phyloP scores from a whole-genome alignment of 1,140 invertebrate genomes.

The Rhagoletis zephyria region DNA sequence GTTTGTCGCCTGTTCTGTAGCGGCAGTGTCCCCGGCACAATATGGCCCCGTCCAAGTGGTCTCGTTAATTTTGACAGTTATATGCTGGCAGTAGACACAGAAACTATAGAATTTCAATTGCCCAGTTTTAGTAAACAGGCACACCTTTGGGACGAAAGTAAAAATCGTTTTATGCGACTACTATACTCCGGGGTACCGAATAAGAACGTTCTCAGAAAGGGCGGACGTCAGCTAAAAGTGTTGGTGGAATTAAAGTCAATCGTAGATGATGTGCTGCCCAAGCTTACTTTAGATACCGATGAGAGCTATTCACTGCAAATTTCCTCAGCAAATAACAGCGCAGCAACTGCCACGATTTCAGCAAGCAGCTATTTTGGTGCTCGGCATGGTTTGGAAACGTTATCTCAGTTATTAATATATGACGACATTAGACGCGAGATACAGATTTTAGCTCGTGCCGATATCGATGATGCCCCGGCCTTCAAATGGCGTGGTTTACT shows the following conservation, averaged over 20 bases:
- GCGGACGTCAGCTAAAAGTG: slow-evolving; percentile 66
- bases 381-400: slow-evolving; percentile 84
- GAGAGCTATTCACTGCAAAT: slow-evolving; percentile 81
- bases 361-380: slow-evolving; percentile 82
- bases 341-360: slow-evolving; percentile 77
- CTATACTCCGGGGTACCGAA: slow-evolving; percentile 65
- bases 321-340: slow-evolving; percentile 64
- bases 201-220: slow-evolving; percentile 59
- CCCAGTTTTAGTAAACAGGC: slow-evolving; percentile 57
- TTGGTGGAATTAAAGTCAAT: slow-evolving; percentile 62
- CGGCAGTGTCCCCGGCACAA: slow-evolving; percentile 75
- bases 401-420: slow-evolving; percentile 83
- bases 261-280: slow-evolving; percentile 56
- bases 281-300: slow-evolving; percentile 77
- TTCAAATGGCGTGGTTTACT: slow-evolving; percentile 85
- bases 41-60: slow-evolving; percentile 84
- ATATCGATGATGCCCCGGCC: slow-evolving; percentile 80
- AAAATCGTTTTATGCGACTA: slow-evolving; percentile 63
- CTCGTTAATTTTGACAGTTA: slow-evolving; percentile 76
- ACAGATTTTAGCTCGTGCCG: slow-evolving; percentile 76
- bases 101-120: slow-evolving; percentile 62
- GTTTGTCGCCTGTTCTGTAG: slow-evolving; percentile 79
- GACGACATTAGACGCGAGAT: slow-evolving; percentile 76
- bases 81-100: slow-evolving; percentile 77
- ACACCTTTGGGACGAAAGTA: slow-evolving; percentile 63